Conservation (phyloP, 2,113 vertebrate species). For the Anoplopoma fimbria region DNA sequence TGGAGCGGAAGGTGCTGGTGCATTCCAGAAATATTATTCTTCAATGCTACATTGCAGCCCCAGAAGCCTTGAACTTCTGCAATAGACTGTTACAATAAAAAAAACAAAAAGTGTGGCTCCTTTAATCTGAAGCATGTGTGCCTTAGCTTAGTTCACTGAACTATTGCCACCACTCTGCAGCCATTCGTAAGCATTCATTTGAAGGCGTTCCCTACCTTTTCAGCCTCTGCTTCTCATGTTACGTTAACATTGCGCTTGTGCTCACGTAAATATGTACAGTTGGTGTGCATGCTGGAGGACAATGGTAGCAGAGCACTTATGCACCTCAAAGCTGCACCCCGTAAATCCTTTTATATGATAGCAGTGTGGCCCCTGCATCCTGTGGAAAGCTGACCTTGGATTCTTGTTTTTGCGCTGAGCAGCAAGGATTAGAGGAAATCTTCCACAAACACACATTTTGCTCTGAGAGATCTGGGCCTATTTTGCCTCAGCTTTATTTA, state of each 20-base stretch:
- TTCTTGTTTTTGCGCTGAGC: conserved; percentile 74
- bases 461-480: conserved; percentile 73
- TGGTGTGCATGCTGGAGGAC: conserved; percentile 2
- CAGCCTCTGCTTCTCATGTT: neutral
- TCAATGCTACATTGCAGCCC: too few relatives aligned
- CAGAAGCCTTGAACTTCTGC: too few relatives aligned
- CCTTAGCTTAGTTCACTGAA: too few relatives aligned
- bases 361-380: conserved; percentile 56
- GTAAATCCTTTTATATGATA: conserved; percentile 61
- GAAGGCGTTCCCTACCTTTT: neutral
- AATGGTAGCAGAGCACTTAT: conserved; percentile 15
- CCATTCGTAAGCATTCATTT: neutral
- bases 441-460: conserved; percentile 80
- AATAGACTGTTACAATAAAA: too few relatives aligned
- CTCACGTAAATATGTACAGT: neutral
- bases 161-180: neutral
- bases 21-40: too few relatives aligned
- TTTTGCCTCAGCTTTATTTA: conserved; percentile 63
- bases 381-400: conserved; percentile 81
- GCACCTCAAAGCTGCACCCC: conserved; percentile 36
- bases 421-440: conserved; percentile 83
- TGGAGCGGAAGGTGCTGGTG: too few relatives aligned
- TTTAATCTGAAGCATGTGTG: too few relatives aligned
- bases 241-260: neutral
- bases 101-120: too few relatives aligned